Base-by-base conservation (phyloP, 2,888 invertebrate species). In the Xylophagus ater region DNA sequence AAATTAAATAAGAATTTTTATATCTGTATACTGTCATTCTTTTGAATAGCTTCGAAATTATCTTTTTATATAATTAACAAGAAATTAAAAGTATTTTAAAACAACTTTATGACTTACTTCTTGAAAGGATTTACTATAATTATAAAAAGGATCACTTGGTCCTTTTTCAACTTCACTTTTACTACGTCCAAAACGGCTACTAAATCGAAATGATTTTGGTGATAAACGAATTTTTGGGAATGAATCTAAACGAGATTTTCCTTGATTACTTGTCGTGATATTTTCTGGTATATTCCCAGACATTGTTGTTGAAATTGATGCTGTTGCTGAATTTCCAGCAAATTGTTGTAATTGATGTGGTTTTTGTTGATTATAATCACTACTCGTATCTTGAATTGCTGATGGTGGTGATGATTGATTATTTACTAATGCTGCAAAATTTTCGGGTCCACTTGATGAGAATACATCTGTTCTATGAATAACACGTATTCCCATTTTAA, bases 401-500 rank as follows among this genome's bases (percentile, higher is more conserved):
- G 54, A 51, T 8, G 37, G 35, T 4, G 58, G 54, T 3, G 54
- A 51, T 8, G 49, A 43, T 19, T 54, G 54, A 44, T 48, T 54
- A 43, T 55, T 56, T 2, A 56, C 50, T 15, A 54, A 47, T 9
- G 56, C 54, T 23, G 59, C 53, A 41, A 53, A 56, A 26, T 60
- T 56, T 37, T 60, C 62, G 6, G 56, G 53, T 1, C 51, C 56
- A 42, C 41, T 44, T 4, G 52, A 49, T 20, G 53, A 49, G 21
- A 53, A 55, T 15, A 57, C 57, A 43, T 64, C 62, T 8, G 62
- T 59, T 32, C 60, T 76, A 55, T 87, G 86, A 18, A 87, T 76
- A 38, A 88, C 85, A 5, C 87, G 69, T 42, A 89, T 83, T 20
- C 86, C 85, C 84, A 89, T 87, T 42, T 82, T 75, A 13, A 89